Conservation (phyloP, 2,888 invertebrate genomes). For the Andricus curvator region DNA sequence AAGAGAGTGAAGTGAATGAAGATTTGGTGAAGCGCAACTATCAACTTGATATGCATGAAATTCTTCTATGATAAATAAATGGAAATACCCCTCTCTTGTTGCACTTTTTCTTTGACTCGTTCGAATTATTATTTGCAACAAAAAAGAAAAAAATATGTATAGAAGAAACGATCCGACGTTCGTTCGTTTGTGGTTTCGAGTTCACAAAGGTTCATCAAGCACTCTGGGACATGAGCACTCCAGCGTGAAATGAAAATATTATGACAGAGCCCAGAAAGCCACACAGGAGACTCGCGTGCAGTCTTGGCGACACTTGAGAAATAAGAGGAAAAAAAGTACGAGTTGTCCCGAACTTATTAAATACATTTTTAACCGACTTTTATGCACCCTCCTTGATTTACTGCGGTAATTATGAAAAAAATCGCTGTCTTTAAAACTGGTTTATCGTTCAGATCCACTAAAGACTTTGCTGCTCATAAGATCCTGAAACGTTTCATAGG, state of each 20-base stretch:
- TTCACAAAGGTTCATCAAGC: conserved; percentile 68
- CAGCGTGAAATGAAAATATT: conserved; percentile 75
- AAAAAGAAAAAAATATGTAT: background rate
- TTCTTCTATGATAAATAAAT: no score
- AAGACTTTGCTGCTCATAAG: conserved; percentile 18
- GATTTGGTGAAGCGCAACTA: no score
- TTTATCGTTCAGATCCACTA: conserved; percentile 31
- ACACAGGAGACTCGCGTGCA: conserved; percentile 48
- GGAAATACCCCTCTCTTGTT: background rate
- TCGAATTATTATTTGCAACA: background rate
- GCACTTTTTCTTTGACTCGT: background rate
- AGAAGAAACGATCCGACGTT: background rate
- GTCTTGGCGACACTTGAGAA: conserved; percentile 39
- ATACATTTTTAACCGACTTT: conserved; percentile 41
- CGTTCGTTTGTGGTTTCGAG: conserved; percentile 63
- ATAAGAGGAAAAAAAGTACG: conserved; percentile 41
- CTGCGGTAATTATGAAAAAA: conserved; percentile 29
- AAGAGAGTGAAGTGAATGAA: no score
- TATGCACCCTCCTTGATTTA: conserved; percentile 27
- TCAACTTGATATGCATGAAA: no score
- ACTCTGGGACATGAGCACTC: conserved; percentile 66
- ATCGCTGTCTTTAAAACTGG: conserved; percentile 32
- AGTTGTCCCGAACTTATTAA: conserved; percentile 36
- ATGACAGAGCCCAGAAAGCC: conserved; percentile 61
- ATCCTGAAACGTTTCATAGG: conserved; percentile 35